Conservation (phyloP, 35 echinoderm and acorn worm species). For the Ophiothrix spiculata region DNA sequence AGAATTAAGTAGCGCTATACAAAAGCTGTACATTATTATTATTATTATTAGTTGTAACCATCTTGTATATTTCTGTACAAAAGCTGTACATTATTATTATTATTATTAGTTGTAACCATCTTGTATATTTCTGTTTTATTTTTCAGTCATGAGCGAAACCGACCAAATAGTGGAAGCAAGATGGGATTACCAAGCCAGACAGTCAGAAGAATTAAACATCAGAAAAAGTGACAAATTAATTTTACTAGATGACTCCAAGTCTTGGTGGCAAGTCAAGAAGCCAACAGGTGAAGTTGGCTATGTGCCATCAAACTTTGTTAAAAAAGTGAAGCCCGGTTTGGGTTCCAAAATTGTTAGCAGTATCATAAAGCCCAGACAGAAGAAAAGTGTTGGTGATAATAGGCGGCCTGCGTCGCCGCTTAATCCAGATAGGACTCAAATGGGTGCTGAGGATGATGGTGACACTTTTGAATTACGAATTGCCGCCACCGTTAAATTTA, state of each 20-base stretch:
- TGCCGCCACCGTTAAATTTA: constrained; percentile 66
- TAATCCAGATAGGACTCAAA: constrained; percentile 22
- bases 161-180: constrained; percentile 89
- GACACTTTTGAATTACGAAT: constrained; percentile 27
- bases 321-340: constrained; percentile 62
- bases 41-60: too few relatives aligned
- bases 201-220: constrained; percentile 89
- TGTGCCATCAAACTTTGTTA: constrained; percentile 97
- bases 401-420: constrained; percentile 1
- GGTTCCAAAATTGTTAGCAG: constrained; percentile 47
- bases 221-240: constrained; percentile 81
- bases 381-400: constrained; percentile 17
- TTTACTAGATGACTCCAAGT: constrained; percentile 76
- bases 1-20: too few relatives aligned
- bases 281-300: constrained; percentile 64
- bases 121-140: too few relatives aligned
- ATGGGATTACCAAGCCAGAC: constrained; percentile 96
- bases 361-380: constrained; percentile 42
- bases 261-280: constrained; percentile 95
- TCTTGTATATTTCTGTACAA: too few relatives aligned
- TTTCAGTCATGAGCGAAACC: constrained; percentile 79
- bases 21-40: too few relatives aligned
- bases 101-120: too few relatives aligned
- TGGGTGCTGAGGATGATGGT: neutral
- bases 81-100: too few relatives aligned